Percentiles rank a stretch among this genome's conserved stretches.
Conservation (phyloP, 2,113 vertebrate genomes). For the Gnathonemus longibarbis region DNA sequence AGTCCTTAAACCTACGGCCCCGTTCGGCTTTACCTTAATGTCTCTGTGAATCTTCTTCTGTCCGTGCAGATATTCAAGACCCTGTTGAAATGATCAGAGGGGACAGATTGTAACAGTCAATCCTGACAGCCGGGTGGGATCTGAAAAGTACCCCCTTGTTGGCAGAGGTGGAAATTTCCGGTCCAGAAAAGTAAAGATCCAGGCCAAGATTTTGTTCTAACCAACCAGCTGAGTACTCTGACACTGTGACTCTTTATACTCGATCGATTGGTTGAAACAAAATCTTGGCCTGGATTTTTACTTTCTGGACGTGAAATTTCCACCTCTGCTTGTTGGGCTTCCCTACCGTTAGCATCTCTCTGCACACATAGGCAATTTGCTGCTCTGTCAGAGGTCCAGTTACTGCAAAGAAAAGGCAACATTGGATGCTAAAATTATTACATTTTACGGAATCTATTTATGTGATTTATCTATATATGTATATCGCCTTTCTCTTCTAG, state of each 20-base stretch:
- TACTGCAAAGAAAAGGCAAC: slow-evolving; percentile 50
- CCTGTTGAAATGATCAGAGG: slow-evolving; percentile 51
- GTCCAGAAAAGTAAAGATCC: not conserved
- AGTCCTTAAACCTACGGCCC: too few species aligned
- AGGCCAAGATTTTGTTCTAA: not conserved
- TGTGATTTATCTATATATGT: not conserved
- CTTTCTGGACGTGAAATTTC: not conserved
- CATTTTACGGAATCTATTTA: not conserved
- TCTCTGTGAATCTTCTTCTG: slow-evolving; percentile 88
- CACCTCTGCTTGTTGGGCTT: not conserved
- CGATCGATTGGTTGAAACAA: not conserved
- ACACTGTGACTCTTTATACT: not conserved
- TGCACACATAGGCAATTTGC: slow-evolving; percentile 80
- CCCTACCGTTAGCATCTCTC: slow-evolving; percentile 80
- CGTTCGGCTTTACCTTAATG: slow-evolving; percentile 68
- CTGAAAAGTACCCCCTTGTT: not conserved
- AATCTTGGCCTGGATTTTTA: not conserved
- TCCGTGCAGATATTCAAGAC: slow-evolving; percentile 77
- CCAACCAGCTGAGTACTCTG: not conserved
- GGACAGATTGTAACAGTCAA: not conserved
- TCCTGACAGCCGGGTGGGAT: not conserved
- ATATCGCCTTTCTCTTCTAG: not conserved
- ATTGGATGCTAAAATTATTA: not conserved
- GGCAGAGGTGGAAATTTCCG: not conserved
- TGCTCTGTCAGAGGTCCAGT: slow-evolving; percentile 74